A percentile compares a stretch with the other conserved stretches of the same genome.
Conservation (phyloP, 2,888 invertebrate species). For the Gisinianus flammeolus region DNA sequence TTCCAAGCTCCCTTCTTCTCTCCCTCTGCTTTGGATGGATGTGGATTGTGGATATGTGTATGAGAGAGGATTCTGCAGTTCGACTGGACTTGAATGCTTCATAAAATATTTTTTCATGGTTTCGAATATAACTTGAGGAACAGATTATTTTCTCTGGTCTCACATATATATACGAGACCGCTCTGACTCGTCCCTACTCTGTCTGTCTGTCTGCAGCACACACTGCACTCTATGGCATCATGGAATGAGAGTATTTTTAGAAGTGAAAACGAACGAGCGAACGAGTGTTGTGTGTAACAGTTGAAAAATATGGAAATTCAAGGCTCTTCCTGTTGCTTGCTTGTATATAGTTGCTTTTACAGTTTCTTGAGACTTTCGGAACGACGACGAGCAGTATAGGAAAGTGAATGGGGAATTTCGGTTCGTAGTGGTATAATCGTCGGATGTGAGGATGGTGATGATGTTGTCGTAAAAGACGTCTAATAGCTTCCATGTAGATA, state of each 20-base stretch:
- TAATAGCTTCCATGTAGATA: slow-evolving; percentile 2
- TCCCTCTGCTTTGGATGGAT: slow-evolving; percentile 13
- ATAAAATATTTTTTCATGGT: slow-evolving; percentile 30
- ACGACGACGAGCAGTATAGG: too few species aligned
- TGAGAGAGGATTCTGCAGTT: not conserved
- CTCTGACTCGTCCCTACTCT: not conserved
- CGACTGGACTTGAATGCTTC: slow-evolving; percentile 13
- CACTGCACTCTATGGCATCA: not conserved
- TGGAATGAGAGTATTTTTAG: slow-evolving; percentile 7
- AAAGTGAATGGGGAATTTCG: not conserved
- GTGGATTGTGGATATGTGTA: slow-evolving; percentile 1
- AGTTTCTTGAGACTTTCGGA: not conserved
- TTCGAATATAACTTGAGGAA: slow-evolving; percentile 18
- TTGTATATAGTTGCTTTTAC: not conserved
- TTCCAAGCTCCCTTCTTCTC: slow-evolving; percentile 7
- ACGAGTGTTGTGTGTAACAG: not conserved
- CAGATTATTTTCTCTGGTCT: too few species aligned
- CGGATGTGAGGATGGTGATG: not conserved
- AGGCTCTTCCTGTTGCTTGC: slow-evolving; percentile 25
- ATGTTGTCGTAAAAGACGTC: slow-evolving; percentile 6
- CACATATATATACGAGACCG: not conserved
- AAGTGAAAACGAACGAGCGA: slow-evolving; percentile 10
- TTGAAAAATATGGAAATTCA: slow-evolving; percentile 15
- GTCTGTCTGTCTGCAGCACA: not conserved
- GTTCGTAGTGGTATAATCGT: not conserved